phyloP scores from a whole-genome alignment of 2,797 vertebrate species.

The Phalanger gymnotis region DNA sequence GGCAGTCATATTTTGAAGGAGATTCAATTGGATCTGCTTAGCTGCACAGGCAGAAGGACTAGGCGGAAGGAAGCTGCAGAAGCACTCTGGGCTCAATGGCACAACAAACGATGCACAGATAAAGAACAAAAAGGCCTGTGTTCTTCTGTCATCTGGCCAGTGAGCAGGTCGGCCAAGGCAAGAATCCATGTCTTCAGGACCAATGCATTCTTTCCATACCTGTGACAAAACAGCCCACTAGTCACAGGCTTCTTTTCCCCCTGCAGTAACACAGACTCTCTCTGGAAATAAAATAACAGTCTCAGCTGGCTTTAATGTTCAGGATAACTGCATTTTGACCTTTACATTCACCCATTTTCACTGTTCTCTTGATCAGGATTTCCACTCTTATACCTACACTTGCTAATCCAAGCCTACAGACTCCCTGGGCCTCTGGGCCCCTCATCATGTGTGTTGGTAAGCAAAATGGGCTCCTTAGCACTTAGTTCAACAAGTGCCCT shows the following conservation, averaged over 20 bases:
- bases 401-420: background rate
- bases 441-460: no score
- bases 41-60: background rate
- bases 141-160: background rate
- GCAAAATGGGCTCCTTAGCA: no score
- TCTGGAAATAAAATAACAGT: background rate
- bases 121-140: background rate
- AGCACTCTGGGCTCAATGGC: background rate
- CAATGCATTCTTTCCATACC: background rate
- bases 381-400: background rate
- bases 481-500: no score
- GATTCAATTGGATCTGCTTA: background rate
- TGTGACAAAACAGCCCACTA: background rate
- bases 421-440: background rate
- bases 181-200: background rate
- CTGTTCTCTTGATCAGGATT: background rate
- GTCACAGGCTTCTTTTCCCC: background rate
- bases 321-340: background rate
- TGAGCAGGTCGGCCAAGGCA: background rate
- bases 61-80: background rate
- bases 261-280: background rate
- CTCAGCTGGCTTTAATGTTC: background rate
- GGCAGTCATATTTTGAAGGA: no score
- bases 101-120: background rate
- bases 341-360: background rate